These are phyloP conservation scores for Automeris io DNA, from an alignment of 2,888 invertebrate genomes.

Conservation along the genomic window DNA sequence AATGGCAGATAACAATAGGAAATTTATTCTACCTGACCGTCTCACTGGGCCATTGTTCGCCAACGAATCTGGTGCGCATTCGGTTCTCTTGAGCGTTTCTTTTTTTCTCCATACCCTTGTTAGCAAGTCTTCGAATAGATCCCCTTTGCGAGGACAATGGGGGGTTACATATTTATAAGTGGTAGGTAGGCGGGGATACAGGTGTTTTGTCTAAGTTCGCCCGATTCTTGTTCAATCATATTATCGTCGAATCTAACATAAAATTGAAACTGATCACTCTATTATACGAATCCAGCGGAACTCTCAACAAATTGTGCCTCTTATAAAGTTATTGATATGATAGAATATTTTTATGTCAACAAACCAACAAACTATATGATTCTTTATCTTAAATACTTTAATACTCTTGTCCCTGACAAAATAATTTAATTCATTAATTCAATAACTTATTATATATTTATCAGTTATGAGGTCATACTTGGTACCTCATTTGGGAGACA, in stretches of 20 bases:
- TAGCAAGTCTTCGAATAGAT: slow-evolving; percentile 69
- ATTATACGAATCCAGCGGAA: slow-evolving; percentile 20
- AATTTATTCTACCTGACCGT: slow-evolving; percentile 69
- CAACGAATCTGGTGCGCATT: slow-evolving; percentile 43
- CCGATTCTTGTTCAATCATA: slow-evolving; percentile 20
- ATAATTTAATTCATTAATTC: no score
- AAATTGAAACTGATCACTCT: slow-evolving; percentile 36
- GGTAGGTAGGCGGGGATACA: slow-evolving; percentile 60
- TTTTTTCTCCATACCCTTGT: slow-evolving; percentile 58
- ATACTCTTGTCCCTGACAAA: no score
- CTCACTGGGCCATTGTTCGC: slow-evolving; percentile 57
- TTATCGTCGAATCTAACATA: slow-evolving; percentile 25
- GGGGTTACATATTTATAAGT: slow-evolving; percentile 72
- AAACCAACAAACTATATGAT: no score
- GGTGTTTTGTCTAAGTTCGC: slow-evolving; percentile 54
- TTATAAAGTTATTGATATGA: no score
- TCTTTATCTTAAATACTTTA: no score
- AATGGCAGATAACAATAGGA: slow-evolving; percentile 65
- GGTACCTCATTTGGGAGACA: no score
- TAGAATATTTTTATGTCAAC: no score
- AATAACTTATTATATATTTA: no score
- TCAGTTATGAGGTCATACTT: no score
- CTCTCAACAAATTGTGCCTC: slow-evolving; percentile 3
- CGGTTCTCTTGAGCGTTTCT: slow-evolving; percentile 32
- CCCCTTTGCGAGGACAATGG: slow-evolving; percentile 60